Evolutionary conservation across 2,797 vertebrate genomes (phyloP).

Genomic region (Enteromius treurensis): DNA sequence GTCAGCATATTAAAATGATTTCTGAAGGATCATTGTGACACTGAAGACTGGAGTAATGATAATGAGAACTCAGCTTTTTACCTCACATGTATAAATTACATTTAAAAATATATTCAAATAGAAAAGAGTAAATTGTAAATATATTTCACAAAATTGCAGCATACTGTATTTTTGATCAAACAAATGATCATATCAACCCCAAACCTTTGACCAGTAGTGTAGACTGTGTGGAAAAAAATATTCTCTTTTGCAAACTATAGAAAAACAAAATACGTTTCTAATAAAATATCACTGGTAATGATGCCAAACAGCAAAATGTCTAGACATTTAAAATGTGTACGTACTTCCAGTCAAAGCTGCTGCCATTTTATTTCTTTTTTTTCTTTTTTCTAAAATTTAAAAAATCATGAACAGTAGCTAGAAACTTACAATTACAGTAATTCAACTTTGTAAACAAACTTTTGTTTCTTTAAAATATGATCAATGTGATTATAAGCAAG

Average conservation of each 20-base stretch:
- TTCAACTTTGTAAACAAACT: neutral
- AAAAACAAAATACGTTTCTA: conserved; percentile 10
- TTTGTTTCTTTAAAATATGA: neutral
- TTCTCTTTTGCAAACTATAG: neutral
- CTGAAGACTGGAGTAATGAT: neutral
- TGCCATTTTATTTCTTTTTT: neutral
- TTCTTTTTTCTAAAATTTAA: neutral
- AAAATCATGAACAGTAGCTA: neutral
- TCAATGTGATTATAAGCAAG: too few relatives aligned
- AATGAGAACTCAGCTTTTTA: neutral
- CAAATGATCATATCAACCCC: neutral
- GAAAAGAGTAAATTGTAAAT: neutral
- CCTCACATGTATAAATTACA: neutral
- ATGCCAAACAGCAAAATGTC: neutral
- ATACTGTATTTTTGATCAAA: neutral
- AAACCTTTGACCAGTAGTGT: neutral
- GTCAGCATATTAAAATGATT: neutral
- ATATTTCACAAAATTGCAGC: neutral
- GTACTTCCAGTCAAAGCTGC: neutral
- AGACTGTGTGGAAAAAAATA: too few relatives aligned
- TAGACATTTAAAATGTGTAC: neutral
- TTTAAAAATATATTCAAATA: neutral
- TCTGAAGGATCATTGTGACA: neutral
- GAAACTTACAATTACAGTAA: neutral
- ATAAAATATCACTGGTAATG: neutral